Conservation (phyloP, 2,888 invertebrate species). For the Fragum sueziense region DNA sequence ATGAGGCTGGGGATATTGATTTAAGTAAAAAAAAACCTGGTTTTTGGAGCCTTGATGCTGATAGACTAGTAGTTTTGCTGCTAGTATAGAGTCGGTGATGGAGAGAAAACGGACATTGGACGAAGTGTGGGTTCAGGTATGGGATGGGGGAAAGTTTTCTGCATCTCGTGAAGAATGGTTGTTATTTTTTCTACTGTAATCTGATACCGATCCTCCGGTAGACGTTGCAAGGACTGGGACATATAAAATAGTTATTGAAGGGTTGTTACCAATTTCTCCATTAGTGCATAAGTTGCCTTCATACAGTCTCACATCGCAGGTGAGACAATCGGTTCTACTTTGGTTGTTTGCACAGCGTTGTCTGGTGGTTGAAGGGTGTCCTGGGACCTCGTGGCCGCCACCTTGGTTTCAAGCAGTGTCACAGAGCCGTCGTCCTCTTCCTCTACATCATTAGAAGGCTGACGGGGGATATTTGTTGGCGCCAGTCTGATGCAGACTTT, state of each 20-base stretch:
- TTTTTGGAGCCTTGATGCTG: conserved; percentile 35
- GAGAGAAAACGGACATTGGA: conserved; percentile 12
- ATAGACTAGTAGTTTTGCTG: conserved; percentile 19
- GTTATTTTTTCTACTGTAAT: conserved; percentile 27
- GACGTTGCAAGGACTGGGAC: conserved; percentile 37
- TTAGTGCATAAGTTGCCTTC: conserved; percentile 34
- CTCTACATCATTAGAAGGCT: conserved; percentile 34
- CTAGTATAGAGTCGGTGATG: conserved; percentile 6
- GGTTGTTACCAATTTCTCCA: conserved; percentile 35
- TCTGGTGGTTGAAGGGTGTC: conserved; percentile 29
- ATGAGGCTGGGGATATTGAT: conserved; percentile 22
- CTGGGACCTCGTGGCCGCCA: conserved; percentile 7
- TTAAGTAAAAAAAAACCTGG: conserved; percentile 19
- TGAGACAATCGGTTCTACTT: conserved; percentile 31
- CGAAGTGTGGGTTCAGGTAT: neutral
- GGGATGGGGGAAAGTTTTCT: conserved; percentile 25
- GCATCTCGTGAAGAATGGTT: conserved; percentile 35
- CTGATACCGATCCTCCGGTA: conserved; percentile 37
- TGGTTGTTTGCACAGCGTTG: conserved; percentile 36
- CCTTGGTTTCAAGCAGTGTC: conserved; percentile 36
- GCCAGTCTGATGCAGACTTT: conserved; percentile 13
- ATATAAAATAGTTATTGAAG: conserved; percentile 30
- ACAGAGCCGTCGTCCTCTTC: conserved; percentile 38
- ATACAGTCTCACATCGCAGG: conserved; percentile 37
- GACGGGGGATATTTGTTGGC: conserved; percentile 19